These are phyloP conservation scores for Nothocercus nigrocapillus DNA, from an alignment of 2,113 vertebrate species.

Conservation along the genomic window DNA sequence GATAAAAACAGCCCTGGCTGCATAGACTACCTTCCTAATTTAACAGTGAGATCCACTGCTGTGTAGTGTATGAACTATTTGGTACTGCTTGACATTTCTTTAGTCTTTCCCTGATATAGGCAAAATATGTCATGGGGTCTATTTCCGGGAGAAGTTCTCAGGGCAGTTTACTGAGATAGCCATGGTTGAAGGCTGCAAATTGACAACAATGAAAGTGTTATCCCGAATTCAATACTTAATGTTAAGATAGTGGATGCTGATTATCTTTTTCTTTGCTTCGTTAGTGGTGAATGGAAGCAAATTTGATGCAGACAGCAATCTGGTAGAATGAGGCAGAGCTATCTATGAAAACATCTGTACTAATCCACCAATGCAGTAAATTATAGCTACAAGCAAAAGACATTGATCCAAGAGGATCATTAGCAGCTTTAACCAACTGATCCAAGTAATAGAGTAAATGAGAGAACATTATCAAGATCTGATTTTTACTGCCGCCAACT, in stretches of 20 bases:
- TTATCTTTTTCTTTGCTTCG: constrained; percentile 79
- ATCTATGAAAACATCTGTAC: constrained; percentile 79
- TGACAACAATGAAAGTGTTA: constrained; percentile 55
- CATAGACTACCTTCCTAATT: background rate
- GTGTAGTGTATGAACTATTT: background rate
- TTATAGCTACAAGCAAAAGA: constrained; percentile 79
- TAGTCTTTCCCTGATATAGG: background rate
- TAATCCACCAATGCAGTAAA: constrained; percentile 78
- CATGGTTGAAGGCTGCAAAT: constrained; percentile 25
- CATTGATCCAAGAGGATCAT: constrained; percentile 84
- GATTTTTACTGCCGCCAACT: constrained; percentile 70
- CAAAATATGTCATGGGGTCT: background rate
- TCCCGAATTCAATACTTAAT: constrained; percentile 49
- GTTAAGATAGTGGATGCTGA: constrained; percentile 71
- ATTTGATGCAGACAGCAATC: constrained; percentile 78
- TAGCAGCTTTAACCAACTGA: constrained; percentile 81
- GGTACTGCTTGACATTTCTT: background rate
- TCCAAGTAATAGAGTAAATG: constrained; percentile 78
- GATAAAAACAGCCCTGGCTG: background rate
- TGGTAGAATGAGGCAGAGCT: constrained; percentile 78
- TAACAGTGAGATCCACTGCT: background rate
- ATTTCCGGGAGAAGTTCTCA: background rate
- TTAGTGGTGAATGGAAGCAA: constrained; percentile 80
- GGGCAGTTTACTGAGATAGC: constrained; percentile 25
- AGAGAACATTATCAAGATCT: constrained; percentile 73